Evolutionary conservation across 2,797 vertebrate genomes (phyloP), one percentile per base, ranked within the genome.

Genomic region (Cheirogaleus major): DNA sequence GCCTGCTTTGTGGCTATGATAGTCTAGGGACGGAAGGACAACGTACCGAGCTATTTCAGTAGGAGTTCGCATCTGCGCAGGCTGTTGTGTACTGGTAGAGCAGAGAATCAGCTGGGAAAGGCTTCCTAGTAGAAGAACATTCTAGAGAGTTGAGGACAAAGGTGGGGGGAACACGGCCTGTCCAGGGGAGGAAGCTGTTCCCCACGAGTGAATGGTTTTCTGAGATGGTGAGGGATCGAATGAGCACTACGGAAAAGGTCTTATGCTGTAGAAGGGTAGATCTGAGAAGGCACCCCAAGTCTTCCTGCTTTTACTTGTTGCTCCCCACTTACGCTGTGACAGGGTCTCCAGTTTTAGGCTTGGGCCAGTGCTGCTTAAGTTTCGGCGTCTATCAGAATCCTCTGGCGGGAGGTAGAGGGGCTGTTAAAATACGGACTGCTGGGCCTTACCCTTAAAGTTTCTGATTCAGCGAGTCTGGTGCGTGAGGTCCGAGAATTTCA

Each of bases 181-280:
- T 3, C 27, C 38, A 27, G 11, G 35, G 13, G 35, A 41, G 22
- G 50, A n/a, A n/a, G n/a, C 57, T 14, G 4, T 6, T 57, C 27
- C 59, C 35, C 5, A 27, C 0, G 20, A 3, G 0, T 1, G 23
- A 35, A 27, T 27, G 4, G 1, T 10, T 45, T 17, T 38, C 17
- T 22, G 75, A 12, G 13, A 50, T 7, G 48, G 17, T 25, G 43
- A 41, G 18, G 27, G 41, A n/a, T 0, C 7, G 35, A 18, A 9
- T 5, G 7, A 13, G 32, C 30, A 3, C 2, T 8, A 2, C 27
- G 38, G 32, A 14, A 9, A 35, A 61, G 8, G 25, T 27, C 13
- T 72, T 72, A 5, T 18, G 15, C 30, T 41, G 5, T 23, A 50
- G 25, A 23, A 50, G 0, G 2, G 30, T 35, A 81, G 35, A 23